Conservation (phyloP, 2,888 invertebrate genomes). For the Rotaria macrura region DNA sequence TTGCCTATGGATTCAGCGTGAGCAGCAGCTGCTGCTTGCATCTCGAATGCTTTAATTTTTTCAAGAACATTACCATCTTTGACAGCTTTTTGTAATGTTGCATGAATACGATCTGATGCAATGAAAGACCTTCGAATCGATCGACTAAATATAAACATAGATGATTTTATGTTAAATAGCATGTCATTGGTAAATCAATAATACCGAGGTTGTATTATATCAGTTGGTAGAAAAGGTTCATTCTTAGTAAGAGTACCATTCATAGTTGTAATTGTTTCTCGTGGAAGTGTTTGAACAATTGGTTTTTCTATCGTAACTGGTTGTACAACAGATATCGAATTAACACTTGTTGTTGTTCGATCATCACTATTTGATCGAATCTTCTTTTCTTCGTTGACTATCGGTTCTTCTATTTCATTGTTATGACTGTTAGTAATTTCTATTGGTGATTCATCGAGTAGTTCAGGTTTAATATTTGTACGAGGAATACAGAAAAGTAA, state of each 20-base stretch:
- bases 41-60: slow-evolving; percentile 15
- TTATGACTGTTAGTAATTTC: background rate
- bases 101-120: background rate
- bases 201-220: background rate
- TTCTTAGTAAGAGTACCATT: background rate
- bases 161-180: background rate
- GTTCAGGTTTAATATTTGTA: background rate
- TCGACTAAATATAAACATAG: background rate
- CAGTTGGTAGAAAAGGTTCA: background rate
- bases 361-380: background rate
- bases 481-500: background rate
- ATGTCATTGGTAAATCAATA: background rate
- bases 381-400: background rate
- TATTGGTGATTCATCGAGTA: background rate
- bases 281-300: background rate
- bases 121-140: background rate
- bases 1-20: background rate
- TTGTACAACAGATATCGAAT: background rate
- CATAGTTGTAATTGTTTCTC: background rate
- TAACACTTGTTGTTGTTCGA: background rate
- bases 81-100: slow-evolving; percentile 21
- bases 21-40: background rate
- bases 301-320: background rate
- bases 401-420: background rate
- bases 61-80: slow-evolving; percentile 1